Evolutionary conservation across 2,113 vertebrate genomes (phyloP).

Genomic region (Xerus inauris): DNA sequence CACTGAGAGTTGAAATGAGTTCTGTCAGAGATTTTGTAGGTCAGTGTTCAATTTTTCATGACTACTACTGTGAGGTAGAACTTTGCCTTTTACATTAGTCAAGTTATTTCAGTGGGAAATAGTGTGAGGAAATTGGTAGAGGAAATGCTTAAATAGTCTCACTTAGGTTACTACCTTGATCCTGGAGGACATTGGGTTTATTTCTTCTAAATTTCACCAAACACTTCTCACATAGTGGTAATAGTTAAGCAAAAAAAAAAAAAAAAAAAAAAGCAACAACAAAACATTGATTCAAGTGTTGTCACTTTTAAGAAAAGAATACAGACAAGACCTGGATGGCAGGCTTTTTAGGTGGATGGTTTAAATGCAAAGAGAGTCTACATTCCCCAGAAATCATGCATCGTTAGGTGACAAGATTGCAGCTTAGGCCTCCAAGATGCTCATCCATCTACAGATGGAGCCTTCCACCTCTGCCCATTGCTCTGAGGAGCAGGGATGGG

Average conservation of each 20-base stretch:
- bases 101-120: not conserved
- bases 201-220: not conserved
- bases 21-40: not conserved
- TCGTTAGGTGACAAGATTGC: not conserved
- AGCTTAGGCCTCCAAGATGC: fast-evolving
- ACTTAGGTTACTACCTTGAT: not conserved
- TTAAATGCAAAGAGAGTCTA: not conserved
- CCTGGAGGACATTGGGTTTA: not conserved
- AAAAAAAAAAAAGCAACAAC: too few species aligned
- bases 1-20: not conserved
- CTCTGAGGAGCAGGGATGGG: not conserved
- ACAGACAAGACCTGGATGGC: not conserved
- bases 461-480: not conserved
- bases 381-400: not conserved
- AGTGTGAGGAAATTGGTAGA: not conserved
- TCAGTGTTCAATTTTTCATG: conserved; percentile 48
- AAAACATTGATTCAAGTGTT: not conserved
- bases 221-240: not conserved
- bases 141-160: not conserved
- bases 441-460: not conserved
- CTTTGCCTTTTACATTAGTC: not conserved
- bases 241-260: not conserved
- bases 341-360: not conserved
- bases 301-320: not conserved
- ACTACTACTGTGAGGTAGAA: not conserved